Conservation (phyloP, 2,113 vertebrate species). For the Cyprinodon brontotheroides region DNA sequence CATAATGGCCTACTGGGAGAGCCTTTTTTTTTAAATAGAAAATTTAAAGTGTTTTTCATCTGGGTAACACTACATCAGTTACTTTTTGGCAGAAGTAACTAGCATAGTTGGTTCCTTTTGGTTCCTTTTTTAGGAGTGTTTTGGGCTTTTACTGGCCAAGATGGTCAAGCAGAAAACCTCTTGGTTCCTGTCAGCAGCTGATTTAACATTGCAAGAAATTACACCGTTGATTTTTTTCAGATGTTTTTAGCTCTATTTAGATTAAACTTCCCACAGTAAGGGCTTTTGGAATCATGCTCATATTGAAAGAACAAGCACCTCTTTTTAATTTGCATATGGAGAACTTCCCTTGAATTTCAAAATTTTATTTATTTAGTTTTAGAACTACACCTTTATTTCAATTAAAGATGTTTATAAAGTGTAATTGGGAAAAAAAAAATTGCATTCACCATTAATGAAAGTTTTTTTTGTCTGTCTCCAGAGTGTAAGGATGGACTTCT, state of each 20-base stretch:
- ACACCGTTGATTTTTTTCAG: neutral
- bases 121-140: too few relatives aligned
- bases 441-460: neutral
- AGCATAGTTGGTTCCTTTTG: too few relatives aligned
- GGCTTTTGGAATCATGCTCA: neutral
- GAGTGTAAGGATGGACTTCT: constrained; percentile 10
- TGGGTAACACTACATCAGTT: too few relatives aligned
- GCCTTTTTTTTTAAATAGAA: too few relatives aligned
- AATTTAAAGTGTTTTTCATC: too few relatives aligned
- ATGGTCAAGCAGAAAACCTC: neutral
- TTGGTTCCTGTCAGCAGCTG: neutral
- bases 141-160: neutral
- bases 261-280: neutral
- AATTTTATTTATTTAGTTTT: neutral
- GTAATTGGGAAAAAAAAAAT: neutral
- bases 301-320: neutral
- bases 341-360: neutral
- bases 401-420: neutral
- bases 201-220: neutral
- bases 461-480: constrained; percentile 19
- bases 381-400: neutral
- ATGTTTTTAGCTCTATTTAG: neutral
- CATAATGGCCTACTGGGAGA: too few relatives aligned
- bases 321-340: neutral
- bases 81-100: too few relatives aligned